Evolutionary conservation across 1,140 invertebrate genomes (phyloP).

Genomic region (Sarcophaga bullata): DNA sequence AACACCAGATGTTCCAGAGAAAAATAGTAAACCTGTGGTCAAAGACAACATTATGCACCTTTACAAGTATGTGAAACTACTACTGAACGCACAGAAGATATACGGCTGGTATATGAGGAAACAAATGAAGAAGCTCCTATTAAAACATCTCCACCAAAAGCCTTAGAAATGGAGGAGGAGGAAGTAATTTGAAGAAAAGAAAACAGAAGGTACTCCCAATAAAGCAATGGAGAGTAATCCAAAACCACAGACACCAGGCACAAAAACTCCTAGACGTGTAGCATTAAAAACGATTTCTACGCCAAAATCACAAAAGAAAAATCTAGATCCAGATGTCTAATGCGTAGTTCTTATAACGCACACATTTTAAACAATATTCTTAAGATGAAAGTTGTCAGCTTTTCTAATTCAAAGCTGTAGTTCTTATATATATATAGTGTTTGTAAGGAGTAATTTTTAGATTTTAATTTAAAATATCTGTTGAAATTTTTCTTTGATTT

Average conservation of each 20-base stretch:
- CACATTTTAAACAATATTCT: neutral
- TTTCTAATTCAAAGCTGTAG: neutral
- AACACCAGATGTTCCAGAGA: neutral
- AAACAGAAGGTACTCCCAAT: constrained; percentile 51
- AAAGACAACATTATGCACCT: constrained; percentile 58
- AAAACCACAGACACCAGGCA: constrained; percentile 53
- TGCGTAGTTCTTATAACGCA: neutral
- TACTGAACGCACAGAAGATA: constrained; percentile 70
- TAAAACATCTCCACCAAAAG: neutral
- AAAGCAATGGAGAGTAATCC: no score
- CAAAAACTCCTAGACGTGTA: constrained; percentile 74
- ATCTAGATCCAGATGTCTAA: constrained; percentile 50
- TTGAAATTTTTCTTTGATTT: no score
- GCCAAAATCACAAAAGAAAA: constrained; percentile 75
- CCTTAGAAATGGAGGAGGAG: neutral
- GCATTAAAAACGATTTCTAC: constrained; percentile 79
- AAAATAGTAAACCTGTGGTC: constrained; percentile 17
- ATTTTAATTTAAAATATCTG: no score
- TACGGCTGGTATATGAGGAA: constrained; percentile 75
- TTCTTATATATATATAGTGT: no score
- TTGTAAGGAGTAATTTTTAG: no score
- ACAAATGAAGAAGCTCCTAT: constrained; percentile 51
- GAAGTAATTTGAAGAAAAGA: neutral
- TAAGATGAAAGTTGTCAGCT: neutral
- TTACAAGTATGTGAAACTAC: constrained; percentile 52